These are phyloP conservation scores for Netelia virgata DNA, from an alignment of 2,888 invertebrate genomes.

Conservation along the genomic window DNA sequence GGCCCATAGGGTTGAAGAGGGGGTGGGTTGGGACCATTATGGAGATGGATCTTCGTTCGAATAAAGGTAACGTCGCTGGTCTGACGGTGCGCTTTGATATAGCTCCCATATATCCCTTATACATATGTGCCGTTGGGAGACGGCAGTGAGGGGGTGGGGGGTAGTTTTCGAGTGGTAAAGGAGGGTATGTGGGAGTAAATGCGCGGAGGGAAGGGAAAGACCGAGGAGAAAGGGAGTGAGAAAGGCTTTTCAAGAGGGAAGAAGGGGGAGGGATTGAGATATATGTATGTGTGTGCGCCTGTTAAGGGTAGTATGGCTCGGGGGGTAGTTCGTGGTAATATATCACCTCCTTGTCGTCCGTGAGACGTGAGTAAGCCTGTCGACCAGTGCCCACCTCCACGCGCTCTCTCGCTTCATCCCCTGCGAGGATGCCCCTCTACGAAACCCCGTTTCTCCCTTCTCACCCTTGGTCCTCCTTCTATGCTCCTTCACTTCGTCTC, in stretches of 20 bases:
- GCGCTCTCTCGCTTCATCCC: constrained; percentile 59
- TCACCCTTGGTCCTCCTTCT: constrained; percentile 41
- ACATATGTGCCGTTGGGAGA: neutral
- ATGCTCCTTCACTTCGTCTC: constrained; percentile 49
- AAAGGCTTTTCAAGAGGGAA: constrained; percentile 51
- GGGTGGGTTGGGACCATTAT: constrained; percentile 81
- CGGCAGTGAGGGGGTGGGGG: constrained; percentile 70
- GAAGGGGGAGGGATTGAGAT: constrained; percentile 53
- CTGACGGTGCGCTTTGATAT: constrained; percentile 66
- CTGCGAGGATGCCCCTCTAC: constrained; percentile 45
- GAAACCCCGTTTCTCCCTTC: constrained; percentile 16
- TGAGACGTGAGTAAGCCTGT: constrained; percentile 82
- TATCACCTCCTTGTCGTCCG: constrained; percentile 84
- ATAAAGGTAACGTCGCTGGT: constrained; percentile 79
- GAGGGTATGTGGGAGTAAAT: constrained; percentile 61
- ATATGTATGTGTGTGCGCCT: constrained; percentile 9
- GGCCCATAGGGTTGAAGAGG: constrained; percentile 41
- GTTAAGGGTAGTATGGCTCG: constrained; percentile 62
- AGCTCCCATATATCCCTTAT: neutral
- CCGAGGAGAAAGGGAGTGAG: constrained; percentile 38
- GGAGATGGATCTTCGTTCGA: constrained; percentile 83
- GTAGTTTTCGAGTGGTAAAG: constrained; percentile 67
- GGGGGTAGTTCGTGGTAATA: constrained; percentile 81
- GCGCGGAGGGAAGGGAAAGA: constrained; percentile 30
- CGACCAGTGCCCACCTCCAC: constrained; percentile 78